Percentiles rank a stretch among this genome's conserved stretches.
Evolutionary conservation across 1,140 invertebrate species (phyloP).

Genomic region (Eubasilissa regina): DNA sequence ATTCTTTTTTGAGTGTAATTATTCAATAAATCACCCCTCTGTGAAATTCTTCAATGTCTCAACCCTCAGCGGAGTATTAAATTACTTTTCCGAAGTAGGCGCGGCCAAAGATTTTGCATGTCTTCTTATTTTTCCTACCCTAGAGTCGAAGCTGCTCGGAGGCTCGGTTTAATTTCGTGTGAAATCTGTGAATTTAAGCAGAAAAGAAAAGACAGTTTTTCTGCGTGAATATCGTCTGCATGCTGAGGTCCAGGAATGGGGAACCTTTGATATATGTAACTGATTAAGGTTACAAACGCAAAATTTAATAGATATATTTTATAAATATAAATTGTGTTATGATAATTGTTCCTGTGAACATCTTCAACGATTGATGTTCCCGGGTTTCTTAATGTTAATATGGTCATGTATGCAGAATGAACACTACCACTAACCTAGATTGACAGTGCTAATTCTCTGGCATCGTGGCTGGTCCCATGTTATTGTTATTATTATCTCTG

Average conservation of each 20-base stretch:
- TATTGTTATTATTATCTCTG: no score
- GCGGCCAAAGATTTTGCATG: neutral
- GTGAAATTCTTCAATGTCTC: slow-evolving; percentile 4
- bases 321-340: no score
- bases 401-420: no score
- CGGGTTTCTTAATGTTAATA: no score
- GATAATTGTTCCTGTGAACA: no score
- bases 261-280: no score
- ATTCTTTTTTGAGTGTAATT: neutral
- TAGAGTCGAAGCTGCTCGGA: neutral
- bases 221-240: slow-evolving; percentile 8
- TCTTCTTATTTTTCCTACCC: neutral
- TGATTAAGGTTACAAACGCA: no score
- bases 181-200: slow-evolving; percentile 31
- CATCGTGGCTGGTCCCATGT: no score
- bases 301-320: no score
- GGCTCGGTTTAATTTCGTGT: slow-evolving; percentile 24
- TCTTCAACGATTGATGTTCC: no score
- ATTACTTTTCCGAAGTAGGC: slow-evolving; percentile 7
- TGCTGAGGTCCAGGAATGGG: neutral
- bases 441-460: no score
- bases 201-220: slow-evolving; percentile 3
- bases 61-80: neutral
- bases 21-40: slow-evolving; percentile 2
- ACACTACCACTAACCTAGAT: no score